Evolutionary conservation across 2,888 invertebrate genomes (phyloP).

Genomic region (Dinocampus coccinellae): DNA sequence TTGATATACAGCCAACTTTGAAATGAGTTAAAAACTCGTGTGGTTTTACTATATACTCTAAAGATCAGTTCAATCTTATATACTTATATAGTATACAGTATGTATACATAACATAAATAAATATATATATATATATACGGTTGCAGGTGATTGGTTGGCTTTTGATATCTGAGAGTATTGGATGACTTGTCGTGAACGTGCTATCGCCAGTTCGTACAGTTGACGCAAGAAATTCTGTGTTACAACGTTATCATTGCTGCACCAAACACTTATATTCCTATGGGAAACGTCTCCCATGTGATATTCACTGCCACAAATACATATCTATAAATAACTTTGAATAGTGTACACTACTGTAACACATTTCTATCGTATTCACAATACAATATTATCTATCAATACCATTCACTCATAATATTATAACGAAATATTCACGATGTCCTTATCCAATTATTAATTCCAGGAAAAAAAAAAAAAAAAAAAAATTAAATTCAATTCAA

Average conservation of each 20-base stretch:
- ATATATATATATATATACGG: background rate
- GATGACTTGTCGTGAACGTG: background rate
- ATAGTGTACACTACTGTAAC: background rate
- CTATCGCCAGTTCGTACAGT: conserved; percentile 44
- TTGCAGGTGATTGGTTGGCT: conserved; percentile 19
- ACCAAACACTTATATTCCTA: conserved; percentile 57
- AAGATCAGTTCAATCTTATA: no score
- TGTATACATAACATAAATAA: no score
- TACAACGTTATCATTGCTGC: conserved; percentile 58
- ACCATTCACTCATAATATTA: background rate
- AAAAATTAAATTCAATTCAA: no score
- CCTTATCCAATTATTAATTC: no score
- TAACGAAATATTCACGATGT: no score
- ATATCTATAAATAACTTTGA: background rate
- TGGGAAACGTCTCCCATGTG: background rate
- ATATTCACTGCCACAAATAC: background rate
- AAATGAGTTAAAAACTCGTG: no score
- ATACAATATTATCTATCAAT: background rate
- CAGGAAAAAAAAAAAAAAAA: no score
- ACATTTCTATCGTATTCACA: background rate
- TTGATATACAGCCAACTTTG: no score
- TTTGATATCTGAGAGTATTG: conserved; percentile 6
- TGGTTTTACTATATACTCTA: no score
- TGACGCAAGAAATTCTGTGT: conserved; percentile 50
- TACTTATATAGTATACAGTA: no score